Base-by-base conservation (phyloP, 2,797 vertebrate genomes). In the Myotis pilosus region DNA sequence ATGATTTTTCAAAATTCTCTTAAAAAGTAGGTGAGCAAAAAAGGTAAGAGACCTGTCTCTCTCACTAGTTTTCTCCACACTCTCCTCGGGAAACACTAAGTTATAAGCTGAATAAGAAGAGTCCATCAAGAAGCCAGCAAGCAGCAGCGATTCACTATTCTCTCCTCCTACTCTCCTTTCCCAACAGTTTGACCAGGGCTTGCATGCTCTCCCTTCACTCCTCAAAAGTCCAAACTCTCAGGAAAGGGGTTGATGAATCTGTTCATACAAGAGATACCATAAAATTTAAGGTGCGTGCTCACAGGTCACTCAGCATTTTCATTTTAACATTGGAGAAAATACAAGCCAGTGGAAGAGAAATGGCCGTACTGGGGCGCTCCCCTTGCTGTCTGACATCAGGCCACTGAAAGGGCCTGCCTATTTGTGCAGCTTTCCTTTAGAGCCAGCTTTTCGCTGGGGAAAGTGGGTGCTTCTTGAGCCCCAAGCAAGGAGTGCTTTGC, bases 301-400 rank as follows among this genome's bases (percentile, higher is more conserved):
- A 6, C 33, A 33, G 4, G 10, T 68, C 66, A 28, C 55, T 17
- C 11, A 33, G 68, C n/a, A 15, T 20, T 64, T 75, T 44, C 25
- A 10, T 53, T 69, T 78, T 86, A 22, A 69, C 33, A 1, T 9
- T 23, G 10, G 81, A 60, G 41, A 47, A 49, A 83, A 66, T 20
- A 15, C 19, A 41, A 47, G 68, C 51, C 33, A 5, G 1, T 5
- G 47, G 12, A 23, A 68, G 53, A 76, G 53, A 16, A 2, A 5
- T 1, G 6, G 12, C 4, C 0, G 1, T 3, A 0, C 5, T 0
- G 1, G 23, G 47, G 16, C 5, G 0, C 49, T 57, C 36, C 30
- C 17, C 19, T n/a, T 23, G 2, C 17, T 68, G 38, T 30, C 44
- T 17, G 49, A 68, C 47, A 6, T 33, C 3, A 30, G 66, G 38